Evolutionary conservation across 2,113 vertebrate genomes (phyloP), one percentile per base, ranked within the genome.

Genomic region (Galbula dea): DNA sequence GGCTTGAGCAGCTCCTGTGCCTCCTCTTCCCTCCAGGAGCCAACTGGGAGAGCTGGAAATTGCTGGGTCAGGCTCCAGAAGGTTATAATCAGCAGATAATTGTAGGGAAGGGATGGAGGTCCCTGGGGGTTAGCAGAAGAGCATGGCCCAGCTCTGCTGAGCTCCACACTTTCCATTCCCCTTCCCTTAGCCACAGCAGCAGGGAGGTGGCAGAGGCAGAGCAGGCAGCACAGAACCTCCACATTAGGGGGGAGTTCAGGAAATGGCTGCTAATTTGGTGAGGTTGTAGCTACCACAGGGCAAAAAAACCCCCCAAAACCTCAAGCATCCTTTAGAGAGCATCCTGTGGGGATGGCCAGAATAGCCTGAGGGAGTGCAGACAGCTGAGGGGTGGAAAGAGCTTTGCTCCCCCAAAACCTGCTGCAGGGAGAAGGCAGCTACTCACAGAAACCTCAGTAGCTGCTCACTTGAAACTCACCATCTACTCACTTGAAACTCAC

Each of bases 181-280:
- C 8, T 41, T 36, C 12, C 5, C 4, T 10, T 78, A 3, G 69
- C 68, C 15, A 2, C 61, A 10, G 80, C 18, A 20, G 4, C 15
- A 78, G 72, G 85, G 68, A 83, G 63, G 65, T 6, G 1, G 83
- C 78, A 9, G 67, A 39, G 36, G 46, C 34, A 48, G 9, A 3
- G 15, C 67, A 43, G 52, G n/a, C 36, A 1, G 7, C 2, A 27
- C 51, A 85, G 59, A 55, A 59, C 10, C 61, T 86, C 67, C 8
- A 88, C 86, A 93, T 83, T 57, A 77, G 20, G 3, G 71, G 67
- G 21, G 59, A n/a, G 37, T 69, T 57, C 85, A 91, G 93, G 96
- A 93, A 89, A 91, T 0, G 68, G 54, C 82, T 34, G 37, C 88
- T 27, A 37, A 93, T 80, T 85, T n/a, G 48, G 43, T 34, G 86